Conservation (phyloP, 2,797 vertebrate species). For the Danio kyathit region DNA sequence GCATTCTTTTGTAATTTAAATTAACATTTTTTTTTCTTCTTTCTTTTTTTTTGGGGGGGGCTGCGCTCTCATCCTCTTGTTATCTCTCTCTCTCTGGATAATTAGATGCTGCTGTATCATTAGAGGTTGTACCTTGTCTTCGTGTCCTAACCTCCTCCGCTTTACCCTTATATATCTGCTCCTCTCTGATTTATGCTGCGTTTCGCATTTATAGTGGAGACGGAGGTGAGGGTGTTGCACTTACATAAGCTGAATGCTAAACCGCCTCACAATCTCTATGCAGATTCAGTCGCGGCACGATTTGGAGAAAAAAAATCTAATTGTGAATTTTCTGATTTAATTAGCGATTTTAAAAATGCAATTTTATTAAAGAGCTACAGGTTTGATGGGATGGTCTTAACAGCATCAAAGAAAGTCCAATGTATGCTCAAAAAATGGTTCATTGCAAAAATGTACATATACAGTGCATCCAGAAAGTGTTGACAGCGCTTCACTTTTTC, state of each 20-base stretch:
- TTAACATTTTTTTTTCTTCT: conserved; percentile 73
- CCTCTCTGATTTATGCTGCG: conserved; percentile 12
- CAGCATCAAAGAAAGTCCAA: too few relatives aligned
- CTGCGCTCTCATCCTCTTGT: conserved; percentile 64
- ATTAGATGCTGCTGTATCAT: conserved; percentile 49
- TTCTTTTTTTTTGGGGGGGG: not conserved
- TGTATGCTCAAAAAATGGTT: too few relatives aligned
- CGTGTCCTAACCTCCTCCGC: conserved; percentile 6
- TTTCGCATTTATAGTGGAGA: not conserved
- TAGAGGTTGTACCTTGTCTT: conserved; percentile 39
- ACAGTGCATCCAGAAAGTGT: too few relatives aligned
- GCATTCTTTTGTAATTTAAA: conserved; percentile 89
- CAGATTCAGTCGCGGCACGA: too few relatives aligned
- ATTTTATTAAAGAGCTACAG: too few relatives aligned
- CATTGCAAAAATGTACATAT: too few relatives aligned
- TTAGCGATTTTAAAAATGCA: too few relatives aligned
- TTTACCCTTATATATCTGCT: not conserved
- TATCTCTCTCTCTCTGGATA: conserved; percentile 14
- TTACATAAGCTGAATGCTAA: not conserved
- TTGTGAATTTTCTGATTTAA: too few relatives aligned
- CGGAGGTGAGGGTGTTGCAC: not conserved
- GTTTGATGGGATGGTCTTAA: too few relatives aligned
- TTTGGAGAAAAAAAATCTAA: too few relatives aligned
- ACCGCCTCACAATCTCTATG: too few relatives aligned
- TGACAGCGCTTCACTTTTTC: too few relatives aligned